A percentile compares a stretch with the other conserved stretches of the same genome.
phyloP scores from a whole-genome alignment of 2,113 vertebrate genomes.

The Seriola quinqueradiata region DNA sequence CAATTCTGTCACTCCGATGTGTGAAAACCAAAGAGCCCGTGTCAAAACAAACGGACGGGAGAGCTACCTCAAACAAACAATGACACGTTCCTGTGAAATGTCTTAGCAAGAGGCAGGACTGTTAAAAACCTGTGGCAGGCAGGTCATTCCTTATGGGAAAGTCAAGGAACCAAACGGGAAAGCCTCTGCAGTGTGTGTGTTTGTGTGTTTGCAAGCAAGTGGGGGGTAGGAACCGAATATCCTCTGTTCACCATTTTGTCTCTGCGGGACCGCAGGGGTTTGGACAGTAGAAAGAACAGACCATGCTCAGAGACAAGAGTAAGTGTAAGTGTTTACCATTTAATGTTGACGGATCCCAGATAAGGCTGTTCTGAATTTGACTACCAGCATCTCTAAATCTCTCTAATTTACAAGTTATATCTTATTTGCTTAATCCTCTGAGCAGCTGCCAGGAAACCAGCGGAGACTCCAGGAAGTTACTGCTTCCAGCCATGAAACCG shows the following conservation, averaged over 20 bases:
- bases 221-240: conserved; percentile 40
- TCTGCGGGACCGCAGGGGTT: conserved; percentile 14
- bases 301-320: conserved; percentile 5
- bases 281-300: conserved; percentile 10
- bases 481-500: background rate
- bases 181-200: conserved; percentile 29
- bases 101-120: conserved; percentile 28
- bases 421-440: background rate
- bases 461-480: background rate
- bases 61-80: conserved; percentile 59
- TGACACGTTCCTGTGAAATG: conserved; percentile 67
- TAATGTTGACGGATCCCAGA: background rate
- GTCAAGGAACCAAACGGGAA: conserved; percentile 31
- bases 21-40: conserved; percentile 66
- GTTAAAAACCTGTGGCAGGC: conserved; percentile 23
- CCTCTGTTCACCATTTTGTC: conserved; percentile 34
- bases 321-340: background rate
- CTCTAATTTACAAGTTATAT: background rate
- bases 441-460: background rate
- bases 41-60: conserved; percentile 52
- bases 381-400: background rate
- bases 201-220: conserved; percentile 33
- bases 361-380: conserved; percentile 1
- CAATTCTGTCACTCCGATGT: conserved; percentile 28
- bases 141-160: conserved; percentile 38